phyloP scores from a whole-genome alignment of 2,113 vertebrate species.

The Bothrops jararaca region DNA sequence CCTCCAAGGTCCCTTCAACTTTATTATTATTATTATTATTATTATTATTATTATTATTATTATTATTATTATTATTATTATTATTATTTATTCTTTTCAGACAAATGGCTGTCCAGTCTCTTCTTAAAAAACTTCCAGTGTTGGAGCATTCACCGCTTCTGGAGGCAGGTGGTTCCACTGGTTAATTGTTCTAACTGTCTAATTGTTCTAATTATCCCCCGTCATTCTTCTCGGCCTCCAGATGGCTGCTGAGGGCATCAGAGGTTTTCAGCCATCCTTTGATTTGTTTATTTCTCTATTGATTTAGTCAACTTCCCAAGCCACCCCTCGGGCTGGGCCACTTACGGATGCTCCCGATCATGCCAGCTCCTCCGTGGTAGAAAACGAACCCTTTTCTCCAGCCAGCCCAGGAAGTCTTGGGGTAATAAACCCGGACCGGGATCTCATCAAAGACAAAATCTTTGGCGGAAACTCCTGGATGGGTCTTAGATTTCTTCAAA shows the following conservation, averaged over 20 bases:
- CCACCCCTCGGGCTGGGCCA: fast-evolving
- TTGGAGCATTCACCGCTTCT: too few relatives aligned
- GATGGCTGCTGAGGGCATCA: too few relatives aligned
- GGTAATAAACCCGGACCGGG: conserved; percentile 73
- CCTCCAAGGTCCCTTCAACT: too few relatives aligned
- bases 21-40: too few relatives aligned
- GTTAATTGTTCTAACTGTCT: too few relatives aligned
- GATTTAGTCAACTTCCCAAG: not conserved
- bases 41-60: too few relatives aligned
- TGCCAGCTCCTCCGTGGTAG: conserved; percentile 73
- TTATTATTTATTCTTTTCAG: too few relatives aligned
- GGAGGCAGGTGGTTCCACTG: too few relatives aligned
- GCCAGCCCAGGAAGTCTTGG: conserved; percentile 42
- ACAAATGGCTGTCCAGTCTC: too few relatives aligned
- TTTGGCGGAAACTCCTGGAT: not conserved
- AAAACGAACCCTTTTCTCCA: conserved; percentile 69
- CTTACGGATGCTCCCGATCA: conserved; percentile 74
- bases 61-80: too few relatives aligned
- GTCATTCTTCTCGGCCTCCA: not conserved
- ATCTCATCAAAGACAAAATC: conserved; percentile 26
- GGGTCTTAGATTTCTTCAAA: not conserved
- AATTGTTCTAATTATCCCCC: not conserved
- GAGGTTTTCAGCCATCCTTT: not conserved
- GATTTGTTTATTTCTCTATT: too few relatives aligned
- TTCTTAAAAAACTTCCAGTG: too few relatives aligned